Percentiles rank a stretch among this genome's conserved stretches.
phyloP scores from a whole-genome alignment of 2,888 invertebrate species.

The Dryocosmus kuriphilus region DNA sequence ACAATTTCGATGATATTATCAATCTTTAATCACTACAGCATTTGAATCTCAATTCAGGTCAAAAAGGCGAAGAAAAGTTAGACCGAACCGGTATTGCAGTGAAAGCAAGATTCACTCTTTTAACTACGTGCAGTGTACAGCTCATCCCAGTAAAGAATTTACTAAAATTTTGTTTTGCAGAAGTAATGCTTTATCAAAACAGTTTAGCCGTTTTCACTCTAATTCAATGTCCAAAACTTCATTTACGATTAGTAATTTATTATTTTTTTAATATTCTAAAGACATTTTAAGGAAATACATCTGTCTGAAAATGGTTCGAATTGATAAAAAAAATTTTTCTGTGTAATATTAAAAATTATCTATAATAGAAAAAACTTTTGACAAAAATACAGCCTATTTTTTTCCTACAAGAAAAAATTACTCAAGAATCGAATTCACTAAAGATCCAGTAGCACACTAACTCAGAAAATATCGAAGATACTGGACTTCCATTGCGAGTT shows the following conservation, averaged over 20 bases:
- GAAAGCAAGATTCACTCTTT: conserved; percentile 17
- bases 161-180: neutral
- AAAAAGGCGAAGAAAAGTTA: conserved; percentile 6
- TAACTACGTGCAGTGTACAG: conserved; percentile 16
- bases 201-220: neutral
- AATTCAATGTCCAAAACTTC: neutral
- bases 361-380: neutral
- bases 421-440: neutral
- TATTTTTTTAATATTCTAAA: neutral
- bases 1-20: neutral
- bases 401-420: neutral
- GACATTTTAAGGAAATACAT: neutral
- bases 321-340: neutral
- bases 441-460: neutral
- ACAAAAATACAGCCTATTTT: neutral
- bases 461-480: neutral
- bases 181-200: neutral
- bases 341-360: neutral
- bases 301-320: neutral
- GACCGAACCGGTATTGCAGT: neutral
- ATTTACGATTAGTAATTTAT: too few relatives aligned
- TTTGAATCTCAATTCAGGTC: neutral
- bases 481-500: neutral
- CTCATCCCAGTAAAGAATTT: neutral
- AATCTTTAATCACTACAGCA: neutral